These are phyloP conservation scores for Ichneumon xanthorius DNA, from an alignment of 2,888 invertebrate genomes.

Conservation along the genomic window DNA sequence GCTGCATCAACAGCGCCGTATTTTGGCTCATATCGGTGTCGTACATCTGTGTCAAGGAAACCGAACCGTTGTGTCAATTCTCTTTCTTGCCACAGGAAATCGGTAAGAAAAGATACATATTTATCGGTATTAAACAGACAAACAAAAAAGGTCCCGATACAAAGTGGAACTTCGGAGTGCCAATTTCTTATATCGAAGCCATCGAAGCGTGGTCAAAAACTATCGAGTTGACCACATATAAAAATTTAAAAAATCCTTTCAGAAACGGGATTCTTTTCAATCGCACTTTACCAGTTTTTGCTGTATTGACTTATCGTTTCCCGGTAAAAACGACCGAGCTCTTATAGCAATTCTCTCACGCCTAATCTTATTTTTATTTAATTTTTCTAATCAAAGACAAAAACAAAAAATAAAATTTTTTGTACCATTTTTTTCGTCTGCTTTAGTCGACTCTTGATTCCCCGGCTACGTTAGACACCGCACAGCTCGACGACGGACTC, in stretches of 20 bases:
- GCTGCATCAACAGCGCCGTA: slow-evolving; percentile 28
- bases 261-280: neutral
- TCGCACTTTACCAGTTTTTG: neutral
- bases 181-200: neutral
- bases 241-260: neutral
- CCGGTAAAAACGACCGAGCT: neutral
- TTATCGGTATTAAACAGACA: too few species aligned
- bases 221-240: neutral
- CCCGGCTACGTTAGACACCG: slow-evolving; percentile 62
- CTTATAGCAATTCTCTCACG: slow-evolving; percentile 18
- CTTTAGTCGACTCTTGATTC: slow-evolving; percentile 45
- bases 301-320: neutral
- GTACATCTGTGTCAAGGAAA: slow-evolving; percentile 2
- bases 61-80: neutral
- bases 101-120: neutral
- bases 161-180: neutral
- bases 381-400: neutral
- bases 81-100: neutral
- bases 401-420: too few species aligned
- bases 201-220: neutral
- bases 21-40: slow-evolving; percentile 23
- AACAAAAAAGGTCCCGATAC: too few species aligned
- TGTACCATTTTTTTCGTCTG: slow-evolving; percentile 37
- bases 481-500: slow-evolving; percentile 41
- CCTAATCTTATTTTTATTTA: neutral